Evolutionary conservation across 2,888 invertebrate species (phyloP).

Genomic region (Drosophila ochracea): DNA sequence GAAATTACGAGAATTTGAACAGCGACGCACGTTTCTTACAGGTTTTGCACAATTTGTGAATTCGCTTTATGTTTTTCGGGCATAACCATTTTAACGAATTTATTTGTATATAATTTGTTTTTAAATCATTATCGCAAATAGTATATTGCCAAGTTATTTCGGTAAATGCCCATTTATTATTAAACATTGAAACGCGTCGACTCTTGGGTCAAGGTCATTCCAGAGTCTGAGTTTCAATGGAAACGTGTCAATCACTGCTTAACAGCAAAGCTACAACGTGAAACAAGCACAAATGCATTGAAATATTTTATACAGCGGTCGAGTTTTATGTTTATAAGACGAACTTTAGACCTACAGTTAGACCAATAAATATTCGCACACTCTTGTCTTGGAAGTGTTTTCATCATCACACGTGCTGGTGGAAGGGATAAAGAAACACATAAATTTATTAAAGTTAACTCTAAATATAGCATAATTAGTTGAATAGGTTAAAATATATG

Average conservation of each 20-base stretch:
- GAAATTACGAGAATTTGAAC: slow-evolving; percentile 55
- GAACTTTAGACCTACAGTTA: background rate
- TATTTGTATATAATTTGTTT: slow-evolving; percentile 11
- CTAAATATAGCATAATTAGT: background rate
- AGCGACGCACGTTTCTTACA: slow-evolving; percentile 54
- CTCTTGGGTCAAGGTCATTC: slow-evolving; percentile 61
- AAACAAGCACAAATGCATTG: background rate
- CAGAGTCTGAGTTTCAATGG: slow-evolving; percentile 18
- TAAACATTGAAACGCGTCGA: slow-evolving; percentile 36
- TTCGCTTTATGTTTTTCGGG: slow-evolving; percentile 7
- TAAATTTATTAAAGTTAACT: background rate
- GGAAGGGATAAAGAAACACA: background rate
- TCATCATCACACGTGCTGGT: background rate
- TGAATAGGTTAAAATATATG: background rate
- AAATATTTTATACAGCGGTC: background rate
- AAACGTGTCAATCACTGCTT: slow-evolving; percentile 61
- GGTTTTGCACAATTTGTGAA: slow-evolving; percentile 27
- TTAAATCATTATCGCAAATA: slow-evolving; percentile 37
- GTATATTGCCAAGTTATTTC: slow-evolving; percentile 30
- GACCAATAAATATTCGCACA: background rate
- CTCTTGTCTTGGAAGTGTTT: background rate
- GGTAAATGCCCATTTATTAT: slow-evolving; percentile 47
- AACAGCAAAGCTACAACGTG: slow-evolving; percentile 26
- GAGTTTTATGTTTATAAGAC: background rate
- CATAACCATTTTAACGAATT: slow-evolving; percentile 23